Evolutionary conservation across 1,140 invertebrate species (phyloP), one percentile per base, ranked within the genome.

Genomic region (Charaxes varanes): DNA sequence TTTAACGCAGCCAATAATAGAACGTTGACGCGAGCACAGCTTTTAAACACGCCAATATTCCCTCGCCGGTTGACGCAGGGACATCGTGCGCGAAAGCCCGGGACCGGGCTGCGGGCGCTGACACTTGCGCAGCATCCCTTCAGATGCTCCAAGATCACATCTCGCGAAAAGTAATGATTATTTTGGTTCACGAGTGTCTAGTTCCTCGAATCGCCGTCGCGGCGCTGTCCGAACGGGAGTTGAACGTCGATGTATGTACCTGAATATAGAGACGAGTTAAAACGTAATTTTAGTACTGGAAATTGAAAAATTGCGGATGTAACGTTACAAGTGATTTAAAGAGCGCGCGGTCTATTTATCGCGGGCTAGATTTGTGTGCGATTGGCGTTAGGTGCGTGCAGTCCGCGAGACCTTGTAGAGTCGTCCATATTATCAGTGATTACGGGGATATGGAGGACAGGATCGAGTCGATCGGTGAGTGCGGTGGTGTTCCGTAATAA

Each of bases 161-260:
- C 78, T 79, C 69, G 56, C 62, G 70, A 73, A 79, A 82, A 82
- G 73, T 82, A 82, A 82, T 82, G 78, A 82, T 82, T 82, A 82
- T 82, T 82, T 82, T 62, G 68, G 73, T 82, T 69, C 66, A 66
- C 62, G 62, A 58, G 44, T 56, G 64, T 42, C 54, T 78, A 78
- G 71, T 82, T 77, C 76, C 61, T 58, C 63, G 56, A 64, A 72
- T 62, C 62, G 62, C 69, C 78, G 73, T 45, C 38, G 65, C 51
- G 62, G 73, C 74, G 78, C 71, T 77, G 61, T 59, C 47, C 45
- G 46, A 49, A 53, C 61, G 57, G 63, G 57, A 62, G 57, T n/a
- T 64, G 51, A 53, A 68, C 42, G 52, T 55, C 50, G 62, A 58
- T 60, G 56, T 66, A 72, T 59, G 55, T 71, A 72, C 60, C 62